phyloP scores from a whole-genome alignment of 1,140 invertebrate genomes.

The Zaprionus davidi region DNA sequence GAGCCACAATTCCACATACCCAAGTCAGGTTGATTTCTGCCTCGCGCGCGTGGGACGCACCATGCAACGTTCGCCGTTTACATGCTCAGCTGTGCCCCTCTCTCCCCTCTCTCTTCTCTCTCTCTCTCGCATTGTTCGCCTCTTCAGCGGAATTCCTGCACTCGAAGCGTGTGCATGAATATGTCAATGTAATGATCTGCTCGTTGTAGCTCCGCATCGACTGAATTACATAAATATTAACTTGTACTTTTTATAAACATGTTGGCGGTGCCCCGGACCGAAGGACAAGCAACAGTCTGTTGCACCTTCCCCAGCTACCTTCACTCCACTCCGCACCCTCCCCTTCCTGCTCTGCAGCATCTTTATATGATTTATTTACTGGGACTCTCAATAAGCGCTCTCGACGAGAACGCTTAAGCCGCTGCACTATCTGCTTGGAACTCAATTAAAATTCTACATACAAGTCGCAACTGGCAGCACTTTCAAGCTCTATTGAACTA shows the following conservation, averaged over 20 bases:
- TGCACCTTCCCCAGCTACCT: background rate
- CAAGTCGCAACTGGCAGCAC: background rate
- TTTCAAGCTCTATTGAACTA: background rate
- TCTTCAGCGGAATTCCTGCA: constrained; percentile 59
- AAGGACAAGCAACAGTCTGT: constrained; percentile 22
- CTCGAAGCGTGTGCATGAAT: constrained; percentile 61
- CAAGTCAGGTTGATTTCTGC: constrained; percentile 43
- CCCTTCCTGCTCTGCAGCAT: constrained; percentile 24
- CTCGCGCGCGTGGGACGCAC: constrained; percentile 51
- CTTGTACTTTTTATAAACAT: constrained; percentile 82
- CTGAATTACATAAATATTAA: constrained; percentile 81
- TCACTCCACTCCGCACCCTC: background rate
- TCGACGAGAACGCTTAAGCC: constrained; percentile 2
- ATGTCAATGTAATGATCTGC: constrained; percentile 80
- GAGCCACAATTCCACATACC: constrained; percentile 4
- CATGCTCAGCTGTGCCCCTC: constrained; percentile 23
- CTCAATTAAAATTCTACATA: constrained; percentile 35
- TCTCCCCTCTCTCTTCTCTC: background rate
- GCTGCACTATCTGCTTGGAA: constrained; percentile 3
- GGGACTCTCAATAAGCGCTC: constrained; percentile 23
- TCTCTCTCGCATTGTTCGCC: constrained; percentile 41
- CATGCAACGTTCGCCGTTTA: constrained; percentile 35
- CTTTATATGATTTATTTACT: constrained; percentile 78
- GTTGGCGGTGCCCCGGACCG: constrained; percentile 40
- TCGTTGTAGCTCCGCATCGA: constrained; percentile 52